Percentiles rank a stretch among this genome's conserved stretches.
phyloP scores from a whole-genome alignment of 2,888 invertebrate genomes.

The Lasius platythorax region DNA sequence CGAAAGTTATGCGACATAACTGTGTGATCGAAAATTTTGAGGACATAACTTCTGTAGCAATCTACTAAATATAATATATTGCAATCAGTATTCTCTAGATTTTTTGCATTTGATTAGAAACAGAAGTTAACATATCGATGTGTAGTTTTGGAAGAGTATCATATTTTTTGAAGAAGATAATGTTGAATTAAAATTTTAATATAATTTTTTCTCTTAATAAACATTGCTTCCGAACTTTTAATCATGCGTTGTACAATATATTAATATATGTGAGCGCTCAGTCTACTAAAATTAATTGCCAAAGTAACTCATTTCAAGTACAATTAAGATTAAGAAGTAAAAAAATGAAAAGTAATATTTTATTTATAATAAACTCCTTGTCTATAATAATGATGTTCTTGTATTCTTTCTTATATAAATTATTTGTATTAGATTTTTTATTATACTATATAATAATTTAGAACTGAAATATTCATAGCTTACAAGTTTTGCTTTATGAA shows the following conservation, averaged over 20 bases:
- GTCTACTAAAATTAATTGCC: conserved; percentile 13
- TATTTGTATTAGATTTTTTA: not conserved
- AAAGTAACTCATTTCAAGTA: not conserved
- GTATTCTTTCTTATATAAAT: not conserved
- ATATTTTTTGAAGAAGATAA: conserved; percentile 13
- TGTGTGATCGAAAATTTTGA: conserved; percentile 4
- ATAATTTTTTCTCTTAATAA: conserved; percentile 5
- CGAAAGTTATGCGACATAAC: not conserved
- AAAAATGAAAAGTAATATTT: conserved; percentile 15
- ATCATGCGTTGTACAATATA: not conserved
- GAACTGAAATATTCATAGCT: not conserved
- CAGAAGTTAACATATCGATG: not conserved
- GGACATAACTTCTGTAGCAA: not conserved
- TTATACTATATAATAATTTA: conserved; percentile 18
- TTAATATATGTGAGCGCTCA: conserved; percentile 1
- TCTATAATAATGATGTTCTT: not conserved
- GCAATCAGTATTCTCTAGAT: not conserved
- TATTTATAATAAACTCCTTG: not conserved
- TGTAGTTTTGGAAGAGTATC: not conserved
- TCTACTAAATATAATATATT: not conserved
- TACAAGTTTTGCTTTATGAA: not conserved
- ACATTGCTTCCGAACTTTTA: not conserved
- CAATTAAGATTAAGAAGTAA: not conserved
- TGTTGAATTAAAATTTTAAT: conserved; percentile 13
- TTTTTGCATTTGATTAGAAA: not conserved